These are phyloP conservation scores for Trematomus bernacchii DNA, from an alignment of 2,797 vertebrate genomes.

Conservation along the genomic window DNA sequence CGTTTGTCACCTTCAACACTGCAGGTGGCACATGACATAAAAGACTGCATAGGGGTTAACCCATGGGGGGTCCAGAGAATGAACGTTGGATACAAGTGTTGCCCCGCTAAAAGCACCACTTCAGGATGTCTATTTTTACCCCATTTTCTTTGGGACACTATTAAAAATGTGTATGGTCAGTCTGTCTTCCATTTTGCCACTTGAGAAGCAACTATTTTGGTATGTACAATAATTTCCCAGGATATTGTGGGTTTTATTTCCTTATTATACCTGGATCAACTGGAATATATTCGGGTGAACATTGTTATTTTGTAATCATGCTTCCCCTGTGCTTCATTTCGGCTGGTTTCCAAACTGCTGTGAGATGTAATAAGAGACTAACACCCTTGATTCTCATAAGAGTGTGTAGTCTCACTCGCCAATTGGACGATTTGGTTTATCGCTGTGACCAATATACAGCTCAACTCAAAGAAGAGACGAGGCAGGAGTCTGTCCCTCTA, in stretches of 20 bases:
- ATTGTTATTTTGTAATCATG: not conserved
- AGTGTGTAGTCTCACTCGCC: conserved; percentile 11
- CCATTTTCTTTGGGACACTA: conserved; percentile 15
- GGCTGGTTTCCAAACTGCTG: conserved; percentile 19
- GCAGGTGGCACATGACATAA: not conserved
- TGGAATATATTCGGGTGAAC: conserved; percentile 63
- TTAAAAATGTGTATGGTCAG: conserved; percentile 25
- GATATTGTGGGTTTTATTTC: conserved; percentile 21
- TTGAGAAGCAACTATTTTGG: conserved; percentile 22
- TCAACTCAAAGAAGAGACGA: conserved; percentile 47
- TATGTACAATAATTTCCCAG: conserved; percentile 1
- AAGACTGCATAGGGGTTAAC: not conserved
- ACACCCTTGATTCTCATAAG: conserved; percentile 4
- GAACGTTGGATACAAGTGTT: not conserved
- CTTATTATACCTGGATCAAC: conserved; percentile 68
- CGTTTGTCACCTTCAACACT: conserved; percentile 5
- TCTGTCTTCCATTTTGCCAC: conserved; percentile 63
- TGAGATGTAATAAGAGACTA: conserved; percentile 28
- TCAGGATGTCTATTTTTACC: conserved; percentile 18
- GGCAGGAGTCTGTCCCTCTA: conserved; percentile 30
- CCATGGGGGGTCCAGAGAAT: conserved; percentile 10
- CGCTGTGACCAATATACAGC: conserved; percentile 46
- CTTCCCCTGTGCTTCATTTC: conserved; percentile 29
- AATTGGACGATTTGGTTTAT: conserved; percentile 17
- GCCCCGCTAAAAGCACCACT: conserved; percentile 30